These are phyloP conservation scores for Equus przewalskii DNA, from an alignment of 2,113 vertebrate genomes.

Conservation along the genomic window DNA sequence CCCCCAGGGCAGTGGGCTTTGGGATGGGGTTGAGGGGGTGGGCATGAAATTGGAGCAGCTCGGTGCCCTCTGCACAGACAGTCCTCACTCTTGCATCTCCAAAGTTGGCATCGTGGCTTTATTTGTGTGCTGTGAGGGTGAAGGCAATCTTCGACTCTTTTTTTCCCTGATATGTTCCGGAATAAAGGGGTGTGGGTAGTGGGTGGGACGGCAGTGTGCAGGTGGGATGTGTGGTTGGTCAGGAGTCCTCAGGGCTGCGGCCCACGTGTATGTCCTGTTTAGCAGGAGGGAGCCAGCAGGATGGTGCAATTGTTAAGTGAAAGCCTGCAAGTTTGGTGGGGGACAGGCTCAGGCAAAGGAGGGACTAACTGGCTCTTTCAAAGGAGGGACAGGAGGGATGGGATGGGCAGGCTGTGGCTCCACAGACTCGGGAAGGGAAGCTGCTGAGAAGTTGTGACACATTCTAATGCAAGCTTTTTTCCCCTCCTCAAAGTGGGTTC, in stretches of 20 bases:
- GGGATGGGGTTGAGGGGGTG: neutral
- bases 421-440: neutral
- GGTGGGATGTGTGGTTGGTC: neutral
- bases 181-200: neutral
- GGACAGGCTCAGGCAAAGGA: neutral
- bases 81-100: neutral
- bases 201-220: neutral
- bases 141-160: conserved; percentile 7
- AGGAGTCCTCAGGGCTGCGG: neutral
- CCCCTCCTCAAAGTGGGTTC: neutral
- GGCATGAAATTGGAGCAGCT: neutral
- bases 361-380: neutral
- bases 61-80: neutral
- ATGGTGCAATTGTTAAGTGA: neutral
- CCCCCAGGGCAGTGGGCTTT: neutral
- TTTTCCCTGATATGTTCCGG: conserved; percentile 31
- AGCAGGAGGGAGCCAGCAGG: neutral
- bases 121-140: neutral
- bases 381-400: neutral
- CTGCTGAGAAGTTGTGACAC: neutral
- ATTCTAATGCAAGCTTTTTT: neutral
- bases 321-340: neutral
- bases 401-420: neutral
- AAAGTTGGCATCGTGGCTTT: conserved; percentile 38
- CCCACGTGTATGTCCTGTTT: rapidly evolving